These are phyloP conservation scores for Hipparchia sbordonii DNA, from an alignment of 2,888 invertebrate genomes.

Conservation along the genomic window DNA sequence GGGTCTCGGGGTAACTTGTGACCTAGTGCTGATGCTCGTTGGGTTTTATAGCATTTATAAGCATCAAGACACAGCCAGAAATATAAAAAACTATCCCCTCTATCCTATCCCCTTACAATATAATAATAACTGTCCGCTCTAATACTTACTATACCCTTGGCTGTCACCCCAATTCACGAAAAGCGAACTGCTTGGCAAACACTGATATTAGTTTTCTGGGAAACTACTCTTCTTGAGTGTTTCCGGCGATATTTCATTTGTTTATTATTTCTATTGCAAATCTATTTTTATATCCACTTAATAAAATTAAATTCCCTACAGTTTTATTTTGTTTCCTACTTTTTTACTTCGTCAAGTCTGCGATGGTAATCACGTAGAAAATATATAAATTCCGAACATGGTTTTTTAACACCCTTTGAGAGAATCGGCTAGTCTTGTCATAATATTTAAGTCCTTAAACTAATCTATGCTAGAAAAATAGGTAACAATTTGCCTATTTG, in stretches of 20 bases:
- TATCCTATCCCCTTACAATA: neutral
- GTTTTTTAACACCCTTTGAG: neutral
- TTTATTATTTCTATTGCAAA: conserved; percentile 45
- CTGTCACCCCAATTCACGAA: conserved; percentile 73
- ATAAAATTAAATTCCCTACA: conserved; percentile 36
- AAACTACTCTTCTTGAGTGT: conserved; percentile 73
- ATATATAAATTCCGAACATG: neutral
- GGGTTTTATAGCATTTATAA: too few relatives aligned
- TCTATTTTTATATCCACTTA: conserved; percentile 40
- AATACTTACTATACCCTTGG: conserved; percentile 49
- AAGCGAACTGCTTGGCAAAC: conserved; percentile 77
- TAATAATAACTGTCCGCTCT: conserved; percentile 45
- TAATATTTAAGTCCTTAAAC: too few relatives aligned
- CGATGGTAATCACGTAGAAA: too few relatives aligned
- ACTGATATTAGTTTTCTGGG: conserved; percentile 75
- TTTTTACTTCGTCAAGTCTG: neutral
- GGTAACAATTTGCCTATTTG: too few relatives aligned
- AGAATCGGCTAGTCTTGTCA: neutral
- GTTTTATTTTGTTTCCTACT: neutral
- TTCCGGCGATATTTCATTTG: conserved; percentile 69
- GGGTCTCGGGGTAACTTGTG: too few relatives aligned
- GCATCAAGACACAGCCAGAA: too few relatives aligned
- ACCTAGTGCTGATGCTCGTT: too few relatives aligned
- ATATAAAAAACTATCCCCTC: too few relatives aligned
- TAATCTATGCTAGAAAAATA: too few relatives aligned